These are phyloP conservation scores for Albula goreensis DNA, from an alignment of 2,113 vertebrate species.

Conservation along the genomic window DNA sequence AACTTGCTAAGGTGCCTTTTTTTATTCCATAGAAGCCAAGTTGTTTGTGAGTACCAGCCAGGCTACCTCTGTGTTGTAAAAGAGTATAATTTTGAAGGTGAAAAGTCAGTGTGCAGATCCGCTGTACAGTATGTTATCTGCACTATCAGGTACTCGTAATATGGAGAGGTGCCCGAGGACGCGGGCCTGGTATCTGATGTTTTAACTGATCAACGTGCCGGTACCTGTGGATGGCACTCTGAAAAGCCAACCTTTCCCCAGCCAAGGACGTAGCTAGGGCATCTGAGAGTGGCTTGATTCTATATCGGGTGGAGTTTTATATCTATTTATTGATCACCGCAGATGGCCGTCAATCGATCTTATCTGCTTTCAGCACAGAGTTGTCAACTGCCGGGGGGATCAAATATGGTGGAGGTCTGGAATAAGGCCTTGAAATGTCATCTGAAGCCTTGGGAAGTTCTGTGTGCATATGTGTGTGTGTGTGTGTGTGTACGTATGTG, in stretches of 20 bases:
- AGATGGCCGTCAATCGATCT: neutral
- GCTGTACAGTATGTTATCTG: neutral
- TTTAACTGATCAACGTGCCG: neutral
- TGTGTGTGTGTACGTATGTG: neutral
- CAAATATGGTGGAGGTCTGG: neutral
- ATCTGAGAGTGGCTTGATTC: neutral
- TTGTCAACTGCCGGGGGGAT: neutral
- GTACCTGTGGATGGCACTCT: neutral
- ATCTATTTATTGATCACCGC: slow-evolving; percentile 10
- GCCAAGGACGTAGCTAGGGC: neutral
- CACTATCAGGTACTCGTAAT: neutral
- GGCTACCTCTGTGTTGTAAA: neutral
- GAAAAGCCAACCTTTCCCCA: neutral
- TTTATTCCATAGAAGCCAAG: no score
- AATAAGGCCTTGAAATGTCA: slow-evolving; percentile 11
- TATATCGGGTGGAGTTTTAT: slow-evolving; percentile 5
- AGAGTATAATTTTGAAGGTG: neutral
- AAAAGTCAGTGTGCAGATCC: neutral
- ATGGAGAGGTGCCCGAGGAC: neutral
- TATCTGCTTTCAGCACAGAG: slow-evolving; percentile 1
- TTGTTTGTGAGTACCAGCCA: no score
- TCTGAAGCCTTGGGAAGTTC: neutral
- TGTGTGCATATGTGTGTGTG: neutral
- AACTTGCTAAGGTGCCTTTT: no score
- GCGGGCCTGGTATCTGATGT: neutral